Evolutionary conservation across 1,140 invertebrate genomes (phyloP).

Genomic region (Polypedilum pembai): DNA sequence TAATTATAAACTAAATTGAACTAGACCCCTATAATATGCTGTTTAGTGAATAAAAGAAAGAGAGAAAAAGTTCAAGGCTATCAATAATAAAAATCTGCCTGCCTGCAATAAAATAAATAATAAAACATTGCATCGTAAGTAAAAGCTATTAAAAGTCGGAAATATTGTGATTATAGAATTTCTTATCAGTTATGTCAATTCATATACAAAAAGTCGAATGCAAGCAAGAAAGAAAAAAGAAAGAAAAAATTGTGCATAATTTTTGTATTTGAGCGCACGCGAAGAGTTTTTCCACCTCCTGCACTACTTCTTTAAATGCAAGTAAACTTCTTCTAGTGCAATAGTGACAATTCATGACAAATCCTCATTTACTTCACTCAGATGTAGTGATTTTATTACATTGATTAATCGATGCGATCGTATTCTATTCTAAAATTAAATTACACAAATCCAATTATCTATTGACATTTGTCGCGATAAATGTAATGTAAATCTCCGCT

Average conservation of each 20-base stretch:
- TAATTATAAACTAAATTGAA: neutral
- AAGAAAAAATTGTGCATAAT: neutral
- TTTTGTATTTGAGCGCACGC: neutral
- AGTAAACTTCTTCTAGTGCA: neutral
- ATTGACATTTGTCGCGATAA: too few relatives aligned
- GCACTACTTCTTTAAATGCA: neutral
- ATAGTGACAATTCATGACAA: neutral
- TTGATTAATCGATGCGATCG: too few relatives aligned
- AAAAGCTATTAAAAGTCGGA: neutral
- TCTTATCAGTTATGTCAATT: neutral
- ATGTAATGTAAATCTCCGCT: too few relatives aligned
- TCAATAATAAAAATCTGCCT: neutral
- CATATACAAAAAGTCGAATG: too few relatives aligned
- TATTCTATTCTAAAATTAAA: too few relatives aligned
- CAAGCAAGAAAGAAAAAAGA: neutral
- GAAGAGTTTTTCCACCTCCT: neutral
- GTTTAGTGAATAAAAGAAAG: too few relatives aligned
- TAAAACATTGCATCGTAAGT: conserved; percentile 5
- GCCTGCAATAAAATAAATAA: neutral
- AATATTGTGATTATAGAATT: neutral
- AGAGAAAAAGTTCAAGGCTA: neutral
- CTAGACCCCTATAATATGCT: neutral
- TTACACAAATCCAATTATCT: too few relatives aligned
- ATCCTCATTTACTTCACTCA: neutral
- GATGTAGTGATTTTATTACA: too few relatives aligned